phyloP scores from a whole-genome alignment of 2,888 invertebrate species.

The Thecophora atra region DNA sequence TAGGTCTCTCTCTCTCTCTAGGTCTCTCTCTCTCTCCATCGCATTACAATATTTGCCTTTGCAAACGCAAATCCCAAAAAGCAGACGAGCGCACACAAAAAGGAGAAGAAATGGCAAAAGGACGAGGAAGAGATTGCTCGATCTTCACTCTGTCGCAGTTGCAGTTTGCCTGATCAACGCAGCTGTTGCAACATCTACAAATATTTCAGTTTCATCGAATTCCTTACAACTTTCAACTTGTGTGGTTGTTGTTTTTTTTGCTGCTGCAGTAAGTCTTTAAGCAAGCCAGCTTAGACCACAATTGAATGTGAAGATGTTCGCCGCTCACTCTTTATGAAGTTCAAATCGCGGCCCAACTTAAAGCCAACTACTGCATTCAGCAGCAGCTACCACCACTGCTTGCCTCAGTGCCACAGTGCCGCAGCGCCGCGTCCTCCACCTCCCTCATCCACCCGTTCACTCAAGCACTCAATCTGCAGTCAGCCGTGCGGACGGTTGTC shows the following conservation, averaged over 20 bases:
- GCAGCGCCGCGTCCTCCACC: too few species aligned
- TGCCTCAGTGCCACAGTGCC: too few species aligned
- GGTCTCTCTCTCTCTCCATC: neutral
- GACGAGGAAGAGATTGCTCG: too few species aligned
- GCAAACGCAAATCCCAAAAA: neutral
- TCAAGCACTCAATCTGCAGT: slow-evolving; percentile 24
- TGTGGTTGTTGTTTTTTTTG: neutral
- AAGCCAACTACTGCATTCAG: neutral
- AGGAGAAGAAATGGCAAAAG: too few species aligned
- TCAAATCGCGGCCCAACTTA: neutral
- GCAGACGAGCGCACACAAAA: too few species aligned
- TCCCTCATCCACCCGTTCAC: neutral
- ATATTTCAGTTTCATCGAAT: slow-evolving; percentile 14
- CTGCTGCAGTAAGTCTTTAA: neutral
- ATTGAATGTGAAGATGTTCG: neutral
- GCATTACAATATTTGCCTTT: neutral
- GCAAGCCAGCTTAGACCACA: neutral
- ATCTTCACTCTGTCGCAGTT: too few species aligned
- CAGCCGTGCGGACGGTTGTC: slow-evolving; percentile 14
- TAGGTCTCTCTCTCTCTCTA: neutral
- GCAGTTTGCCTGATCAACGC: neutral
- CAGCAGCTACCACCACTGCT: too few species aligned
- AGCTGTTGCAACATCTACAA: neutral
- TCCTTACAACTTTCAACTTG: slow-evolving; percentile 17
- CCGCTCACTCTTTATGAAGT: neutral